Conservation (phyloP, 2,888 invertebrate genomes). For the Lamellibrachia columna region DNA sequence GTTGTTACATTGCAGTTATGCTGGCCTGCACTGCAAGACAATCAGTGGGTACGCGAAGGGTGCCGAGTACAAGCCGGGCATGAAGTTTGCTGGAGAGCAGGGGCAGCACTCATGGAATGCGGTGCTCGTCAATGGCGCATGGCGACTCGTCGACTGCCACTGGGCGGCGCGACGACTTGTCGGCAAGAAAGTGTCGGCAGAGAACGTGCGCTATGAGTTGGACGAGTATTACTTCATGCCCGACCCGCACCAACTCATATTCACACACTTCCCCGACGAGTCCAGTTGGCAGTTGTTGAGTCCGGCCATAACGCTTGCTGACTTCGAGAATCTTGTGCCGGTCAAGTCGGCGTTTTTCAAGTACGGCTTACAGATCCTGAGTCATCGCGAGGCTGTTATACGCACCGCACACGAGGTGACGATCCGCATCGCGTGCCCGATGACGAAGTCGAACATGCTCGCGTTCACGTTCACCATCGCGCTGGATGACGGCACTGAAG, state of each 20-base stretch:
- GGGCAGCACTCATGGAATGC: slow-evolving; percentile 67
- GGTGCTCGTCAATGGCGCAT: slow-evolving; percentile 64
- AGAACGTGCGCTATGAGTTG: slow-evolving; percentile 64
- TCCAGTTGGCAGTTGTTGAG: slow-evolving; percentile 65
- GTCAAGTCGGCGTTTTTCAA: slow-evolving; percentile 67
- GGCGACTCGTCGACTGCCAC: slow-evolving; percentile 65
- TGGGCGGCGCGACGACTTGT: slow-evolving; percentile 66
- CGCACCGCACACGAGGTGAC: slow-evolving; percentile 54
- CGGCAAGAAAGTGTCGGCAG: slow-evolving; percentile 60
- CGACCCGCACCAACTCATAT: slow-evolving; percentile 65
- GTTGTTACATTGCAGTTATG: slow-evolving; percentile 55
- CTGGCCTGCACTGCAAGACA: slow-evolving; percentile 65
- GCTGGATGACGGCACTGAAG: slow-evolving; percentile 59
- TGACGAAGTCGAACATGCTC: slow-evolving; percentile 50
- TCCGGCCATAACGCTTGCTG: slow-evolving; percentile 55
- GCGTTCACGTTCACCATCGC: slow-evolving; percentile 65
- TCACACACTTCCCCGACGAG: slow-evolving; percentile 66
- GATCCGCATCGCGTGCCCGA: slow-evolving; percentile 60
- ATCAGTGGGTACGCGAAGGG: slow-evolving; percentile 66
- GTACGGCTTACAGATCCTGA: slow-evolving; percentile 63
- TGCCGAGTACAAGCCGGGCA: slow-evolving; percentile 65
- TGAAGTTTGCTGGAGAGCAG: slow-evolving; percentile 60
- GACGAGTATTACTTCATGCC: slow-evolving; percentile 66
- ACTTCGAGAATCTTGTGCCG: slow-evolving; percentile 66
- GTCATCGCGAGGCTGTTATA: slow-evolving; percentile 64